phyloP scores from a whole-genome alignment of 2,113 vertebrate species.

The Dromiciops gliroides region DNA sequence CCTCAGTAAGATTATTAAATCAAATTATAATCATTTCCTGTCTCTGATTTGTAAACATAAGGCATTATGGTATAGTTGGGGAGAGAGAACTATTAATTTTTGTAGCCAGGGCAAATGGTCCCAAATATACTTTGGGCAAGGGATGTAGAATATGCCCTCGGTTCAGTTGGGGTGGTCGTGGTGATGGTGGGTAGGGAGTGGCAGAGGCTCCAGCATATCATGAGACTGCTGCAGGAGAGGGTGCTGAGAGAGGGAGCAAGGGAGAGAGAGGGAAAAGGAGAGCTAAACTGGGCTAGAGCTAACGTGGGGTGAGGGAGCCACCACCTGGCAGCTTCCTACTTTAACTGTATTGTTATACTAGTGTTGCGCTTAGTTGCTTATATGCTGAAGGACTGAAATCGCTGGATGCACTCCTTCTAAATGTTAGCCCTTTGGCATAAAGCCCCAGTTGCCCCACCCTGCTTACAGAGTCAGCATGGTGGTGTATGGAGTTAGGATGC shows the following conservation, averaged over 20 bases:
- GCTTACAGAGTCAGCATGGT: background rate
- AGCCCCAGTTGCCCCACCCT: background rate
- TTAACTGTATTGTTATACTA: background rate
- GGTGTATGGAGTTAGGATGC: background rate
- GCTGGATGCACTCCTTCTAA: background rate
- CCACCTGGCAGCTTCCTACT: background rate
- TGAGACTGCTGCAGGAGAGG: background rate
- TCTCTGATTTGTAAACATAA: background rate
- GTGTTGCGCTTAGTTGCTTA: background rate
- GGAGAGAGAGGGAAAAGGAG: background rate
- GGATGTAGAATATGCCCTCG: background rate
- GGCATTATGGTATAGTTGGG: background rate
- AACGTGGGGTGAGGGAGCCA: background rate
- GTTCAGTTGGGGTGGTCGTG: background rate
- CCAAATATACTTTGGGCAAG: background rate
- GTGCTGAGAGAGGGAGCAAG: background rate
- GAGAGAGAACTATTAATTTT: background rate
- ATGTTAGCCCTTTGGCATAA: background rate
- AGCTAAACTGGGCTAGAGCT: background rate
- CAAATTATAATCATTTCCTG: background rate
- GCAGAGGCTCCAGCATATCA: background rate
- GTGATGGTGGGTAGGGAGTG: background rate
- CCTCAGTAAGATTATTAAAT: background rate
- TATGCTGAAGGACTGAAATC: background rate
- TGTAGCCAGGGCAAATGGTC: background rate